phyloP scores from a whole-genome alignment of 2,888 invertebrate genomes.

The Congeria kusceri region DNA sequence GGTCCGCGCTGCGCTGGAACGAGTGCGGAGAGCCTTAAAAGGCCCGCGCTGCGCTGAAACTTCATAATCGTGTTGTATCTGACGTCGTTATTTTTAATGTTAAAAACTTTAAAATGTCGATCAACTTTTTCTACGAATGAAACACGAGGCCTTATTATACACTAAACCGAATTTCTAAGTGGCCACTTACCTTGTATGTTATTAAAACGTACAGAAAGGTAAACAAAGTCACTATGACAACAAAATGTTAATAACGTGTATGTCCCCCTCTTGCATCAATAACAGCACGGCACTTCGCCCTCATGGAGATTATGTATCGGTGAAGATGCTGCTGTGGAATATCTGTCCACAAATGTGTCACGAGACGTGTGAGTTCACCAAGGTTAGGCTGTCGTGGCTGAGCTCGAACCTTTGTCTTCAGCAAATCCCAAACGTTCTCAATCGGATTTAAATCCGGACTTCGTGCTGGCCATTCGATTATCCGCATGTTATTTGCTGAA shows the following conservation, averaged over 20 bases:
- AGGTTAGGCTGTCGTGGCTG: slow-evolving; percentile 15
- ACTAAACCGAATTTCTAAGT: no score
- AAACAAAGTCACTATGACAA: no score
- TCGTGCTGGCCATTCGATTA: slow-evolving; percentile 31
- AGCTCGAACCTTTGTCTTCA: slow-evolving; percentile 8
- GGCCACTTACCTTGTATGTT: no score
- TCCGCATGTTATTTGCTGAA: slow-evolving; percentile 17
- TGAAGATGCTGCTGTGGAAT: neutral
- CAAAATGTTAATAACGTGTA: slow-evolving; percentile 10
- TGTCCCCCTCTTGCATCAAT: slow-evolving; percentile 36
- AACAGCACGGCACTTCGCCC: slow-evolving; percentile 21
- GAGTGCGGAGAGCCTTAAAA: no score
- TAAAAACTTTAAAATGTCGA: no score
- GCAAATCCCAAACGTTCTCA: slow-evolving; percentile 29
- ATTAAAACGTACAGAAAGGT: no score
- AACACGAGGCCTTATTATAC: no score
- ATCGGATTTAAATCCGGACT: slow-evolving; percentile 35
- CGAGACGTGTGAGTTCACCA: slow-evolving; percentile 5
- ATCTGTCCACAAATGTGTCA: slow-evolving; percentile 3
- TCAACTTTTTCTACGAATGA: no score
- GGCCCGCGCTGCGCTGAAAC: no score
- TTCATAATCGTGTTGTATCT: no score
- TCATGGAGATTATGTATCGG: slow-evolving; percentile 5
- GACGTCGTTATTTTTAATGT: no score
- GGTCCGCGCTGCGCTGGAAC: no score